phyloP scores from a whole-genome alignment of 2,888 invertebrate species.

The Dromius quadrimaculatus region DNA sequence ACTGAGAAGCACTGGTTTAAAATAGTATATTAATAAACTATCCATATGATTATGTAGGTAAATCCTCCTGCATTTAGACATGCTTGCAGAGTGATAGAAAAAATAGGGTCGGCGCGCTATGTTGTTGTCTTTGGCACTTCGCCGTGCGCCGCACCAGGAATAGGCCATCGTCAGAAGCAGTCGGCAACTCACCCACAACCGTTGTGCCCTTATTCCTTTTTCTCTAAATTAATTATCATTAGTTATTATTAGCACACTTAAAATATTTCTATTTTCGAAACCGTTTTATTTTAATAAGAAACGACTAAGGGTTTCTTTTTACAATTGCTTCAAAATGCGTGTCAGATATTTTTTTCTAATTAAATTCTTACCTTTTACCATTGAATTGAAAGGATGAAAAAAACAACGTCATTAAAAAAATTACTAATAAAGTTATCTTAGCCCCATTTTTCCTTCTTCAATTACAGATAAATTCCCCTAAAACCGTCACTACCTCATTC shows the following conservation, averaged over 20 bases:
- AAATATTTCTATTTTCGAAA: too few species aligned
- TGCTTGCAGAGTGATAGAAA: slow-evolving; percentile 24
- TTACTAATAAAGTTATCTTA: slow-evolving; percentile 23
- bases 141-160: slow-evolving; percentile 37
- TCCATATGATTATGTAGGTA: neutral
- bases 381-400: too few species aligned
- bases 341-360: too few species aligned
- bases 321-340: too few species aligned
- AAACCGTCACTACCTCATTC: slow-evolving; percentile 18
- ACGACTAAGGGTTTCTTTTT: too few species aligned
- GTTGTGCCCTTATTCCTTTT: neutral
- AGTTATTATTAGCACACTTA: neutral
- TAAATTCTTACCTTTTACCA: too few species aligned
- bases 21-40: neutral
- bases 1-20: neutral
- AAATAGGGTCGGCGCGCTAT: slow-evolving; percentile 46
- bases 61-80: slow-evolving; percentile 2
- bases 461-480: slow-evolving; percentile 23
- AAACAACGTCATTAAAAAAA: too few species aligned
- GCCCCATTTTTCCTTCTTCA: slow-evolving; percentile 5
- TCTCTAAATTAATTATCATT: slow-evolving; percentile 5
- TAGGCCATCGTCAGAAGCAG: neutral
- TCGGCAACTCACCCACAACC: neutral
- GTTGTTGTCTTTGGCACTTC: slow-evolving; percentile 45
- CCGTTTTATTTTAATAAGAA: too few species aligned